Base-by-base conservation (phyloP, 1,140 invertebrate genomes). In the Apis dorsata region DNA sequence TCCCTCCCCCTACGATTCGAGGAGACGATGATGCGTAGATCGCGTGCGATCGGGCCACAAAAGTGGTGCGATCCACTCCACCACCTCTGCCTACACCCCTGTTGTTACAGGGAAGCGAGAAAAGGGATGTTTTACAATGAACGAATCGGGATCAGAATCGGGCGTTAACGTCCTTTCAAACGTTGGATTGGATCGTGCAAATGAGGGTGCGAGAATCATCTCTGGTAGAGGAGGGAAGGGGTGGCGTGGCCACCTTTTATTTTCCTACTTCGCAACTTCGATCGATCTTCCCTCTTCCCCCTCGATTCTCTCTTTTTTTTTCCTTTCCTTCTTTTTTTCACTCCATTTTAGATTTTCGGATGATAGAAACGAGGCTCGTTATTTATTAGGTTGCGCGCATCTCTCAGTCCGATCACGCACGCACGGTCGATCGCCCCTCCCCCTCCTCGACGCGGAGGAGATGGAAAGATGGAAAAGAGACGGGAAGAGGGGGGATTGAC, bases 41-140 rank as follows among this genome's bases (percentile, higher is more conserved):
- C 90, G 93, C 93, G 93, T 94, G 93, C 87, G 84, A 91, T 92
- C 91, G 87, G 79, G 90, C 86, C 69, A 89, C 91, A 91, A 92
- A 91, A 91, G 34, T 34, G 88, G 87, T 85, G 80, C 51, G 87
- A 87, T 85, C 78, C 83, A 73, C 82, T 83, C 86, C 34, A 69
- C 84, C 85, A 76, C 74, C 65, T 75, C 78, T 75, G 84, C 75
- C 75, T 80, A 74, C 74, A 73, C 83, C 88, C 73, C n/a, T n/a
- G 78, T 72, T 85, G 34, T 53, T 51, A 34, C 34, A 34, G 34
- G 34, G 34, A 80, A 69, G 78, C 79, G 89, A 89, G 90, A 92
- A 92, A 93, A 93, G 92, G 92, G 92, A 93, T 93, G 92, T 92
- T 93, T 93, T 90, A 93, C 91, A 93, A 93, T 92, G 91, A 92